Percentiles rank a stretch among this genome's conserved stretches.
These are phyloP conservation scores for Craniophora ligustri DNA, from an alignment of 2,888 invertebrate species.

Conservation along the genomic window DNA sequence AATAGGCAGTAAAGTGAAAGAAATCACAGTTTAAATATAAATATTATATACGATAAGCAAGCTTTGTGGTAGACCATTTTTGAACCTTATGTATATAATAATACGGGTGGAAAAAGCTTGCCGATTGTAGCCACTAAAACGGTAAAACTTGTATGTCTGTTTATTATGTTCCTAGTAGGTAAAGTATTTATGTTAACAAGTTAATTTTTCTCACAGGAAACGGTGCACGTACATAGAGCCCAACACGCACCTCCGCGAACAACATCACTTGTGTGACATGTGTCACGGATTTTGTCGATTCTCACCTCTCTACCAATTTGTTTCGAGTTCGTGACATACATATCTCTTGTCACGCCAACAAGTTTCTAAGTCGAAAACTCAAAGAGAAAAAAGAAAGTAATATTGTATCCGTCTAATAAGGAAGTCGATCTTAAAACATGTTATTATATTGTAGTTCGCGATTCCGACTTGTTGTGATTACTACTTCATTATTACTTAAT, in stretches of 20 bases:
- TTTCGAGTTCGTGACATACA: not conserved
- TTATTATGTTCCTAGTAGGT: not conserved
- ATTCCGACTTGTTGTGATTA: slow-evolving; percentile 36
- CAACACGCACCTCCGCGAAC: not conserved
- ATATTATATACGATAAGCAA: no score
- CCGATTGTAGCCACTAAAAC: not conserved
- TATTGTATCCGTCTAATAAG: slow-evolving; percentile 36
- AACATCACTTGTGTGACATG: not conserved
- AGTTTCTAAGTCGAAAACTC: slow-evolving; percentile 20
- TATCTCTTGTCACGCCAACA: not conserved
- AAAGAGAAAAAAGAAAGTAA: slow-evolving; percentile 48
- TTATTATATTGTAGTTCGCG: slow-evolving; percentile 47
- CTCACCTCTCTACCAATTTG: not conserved
- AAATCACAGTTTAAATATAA: slow-evolving; percentile 3
- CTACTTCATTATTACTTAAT: slow-evolving; percentile 47
- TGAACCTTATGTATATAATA: no score
- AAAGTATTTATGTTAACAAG: not conserved
- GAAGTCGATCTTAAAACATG: slow-evolving; percentile 48
- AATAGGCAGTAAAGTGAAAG: slow-evolving; percentile 1
- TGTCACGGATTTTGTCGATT: not conserved
- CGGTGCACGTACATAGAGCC: not conserved
- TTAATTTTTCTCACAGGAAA: slow-evolving; percentile 16
- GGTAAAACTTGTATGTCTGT: not conserved
- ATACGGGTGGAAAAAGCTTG: no score
- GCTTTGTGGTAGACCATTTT: no score